Conservation (phyloP, 2,797 vertebrate genomes). For the Threskiornis aethiopicus region DNA sequence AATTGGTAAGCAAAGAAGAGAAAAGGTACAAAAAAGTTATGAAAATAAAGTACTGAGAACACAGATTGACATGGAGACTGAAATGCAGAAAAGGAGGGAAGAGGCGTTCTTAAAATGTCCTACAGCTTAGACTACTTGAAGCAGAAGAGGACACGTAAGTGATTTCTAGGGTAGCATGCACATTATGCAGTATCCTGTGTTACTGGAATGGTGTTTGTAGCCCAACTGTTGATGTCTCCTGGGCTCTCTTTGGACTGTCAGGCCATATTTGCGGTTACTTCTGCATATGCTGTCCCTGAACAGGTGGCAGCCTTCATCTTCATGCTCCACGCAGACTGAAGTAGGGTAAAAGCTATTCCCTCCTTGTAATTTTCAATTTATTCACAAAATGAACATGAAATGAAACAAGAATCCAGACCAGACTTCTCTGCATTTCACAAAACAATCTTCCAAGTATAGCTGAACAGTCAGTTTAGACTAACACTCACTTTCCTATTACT, state of each 20-base stretch:
- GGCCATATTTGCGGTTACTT: not conserved
- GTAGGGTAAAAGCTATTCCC: not conserved
- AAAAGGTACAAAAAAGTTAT: not conserved
- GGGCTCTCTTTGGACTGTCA: constrained; percentile 5
- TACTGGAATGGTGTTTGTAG: not conserved
- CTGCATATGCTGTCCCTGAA: not conserved
- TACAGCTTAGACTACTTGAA: not conserved
- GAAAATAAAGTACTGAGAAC: not conserved
- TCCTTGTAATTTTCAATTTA: not conserved
- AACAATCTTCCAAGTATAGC: not conserved
- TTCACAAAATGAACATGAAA: not conserved
- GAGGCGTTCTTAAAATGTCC: not conserved
- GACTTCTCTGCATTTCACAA: not conserved
- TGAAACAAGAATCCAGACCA: not conserved
- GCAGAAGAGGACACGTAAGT: not conserved
- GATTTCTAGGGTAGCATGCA: not conserved
- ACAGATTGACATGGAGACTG: not conserved
- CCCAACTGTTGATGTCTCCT: not conserved
- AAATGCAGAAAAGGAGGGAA: not conserved
- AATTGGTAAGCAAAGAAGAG: not conserved
- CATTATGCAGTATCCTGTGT: not conserved
- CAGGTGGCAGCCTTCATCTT: not conserved
- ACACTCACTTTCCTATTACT: not conserved
- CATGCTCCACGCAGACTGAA: not conserved
- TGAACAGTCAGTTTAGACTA: not conserved